These are phyloP conservation scores for Alectoris magna DNA, from an alignment of 2,797 vertebrate genomes.

Conservation along the genomic window DNA sequence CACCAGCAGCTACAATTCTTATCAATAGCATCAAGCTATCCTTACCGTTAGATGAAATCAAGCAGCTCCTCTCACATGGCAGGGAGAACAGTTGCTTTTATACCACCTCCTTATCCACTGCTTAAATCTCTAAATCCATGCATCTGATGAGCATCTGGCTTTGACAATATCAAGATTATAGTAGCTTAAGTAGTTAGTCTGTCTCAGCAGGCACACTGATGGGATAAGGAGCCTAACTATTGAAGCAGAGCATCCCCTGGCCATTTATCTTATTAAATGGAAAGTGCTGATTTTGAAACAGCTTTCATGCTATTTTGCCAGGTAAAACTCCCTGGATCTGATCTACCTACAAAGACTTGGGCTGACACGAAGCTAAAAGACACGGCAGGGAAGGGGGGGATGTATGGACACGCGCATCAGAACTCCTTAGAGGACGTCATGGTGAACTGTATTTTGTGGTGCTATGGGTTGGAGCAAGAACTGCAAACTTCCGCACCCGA, in stretches of 20 bases:
- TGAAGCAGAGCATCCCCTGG: slow-evolving; percentile 1
- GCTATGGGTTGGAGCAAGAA: background rate
- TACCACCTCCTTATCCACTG: background rate
- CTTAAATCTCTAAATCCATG: background rate
- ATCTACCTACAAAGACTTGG: background rate
- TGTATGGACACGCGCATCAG: accelerated
- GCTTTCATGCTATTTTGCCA: background rate
- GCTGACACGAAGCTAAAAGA: accelerated
- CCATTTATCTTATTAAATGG: background rate
- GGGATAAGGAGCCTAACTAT: slow-evolving; percentile 59
- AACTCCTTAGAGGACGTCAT: background rate
- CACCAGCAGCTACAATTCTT: background rate
- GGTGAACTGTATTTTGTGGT: background rate
- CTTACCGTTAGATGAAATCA: slow-evolving; percentile 41
- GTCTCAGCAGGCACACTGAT: slow-evolving; percentile 16
- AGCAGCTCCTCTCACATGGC: background rate
- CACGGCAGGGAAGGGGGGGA: background rate
- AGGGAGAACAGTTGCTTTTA: background rate
- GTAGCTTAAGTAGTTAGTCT: background rate
- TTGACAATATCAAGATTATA: slow-evolving; percentile 42
- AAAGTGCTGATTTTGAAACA: background rate
- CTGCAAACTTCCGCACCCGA: background rate
- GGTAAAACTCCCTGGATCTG: background rate
- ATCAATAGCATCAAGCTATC: background rate
- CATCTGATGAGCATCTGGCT: slow-evolving; percentile 16